Evolutionary conservation across 2,888 invertebrate genomes (phyloP), one percentile per base, ranked within the genome.

Genomic region (Ellobium chinense): DNA sequence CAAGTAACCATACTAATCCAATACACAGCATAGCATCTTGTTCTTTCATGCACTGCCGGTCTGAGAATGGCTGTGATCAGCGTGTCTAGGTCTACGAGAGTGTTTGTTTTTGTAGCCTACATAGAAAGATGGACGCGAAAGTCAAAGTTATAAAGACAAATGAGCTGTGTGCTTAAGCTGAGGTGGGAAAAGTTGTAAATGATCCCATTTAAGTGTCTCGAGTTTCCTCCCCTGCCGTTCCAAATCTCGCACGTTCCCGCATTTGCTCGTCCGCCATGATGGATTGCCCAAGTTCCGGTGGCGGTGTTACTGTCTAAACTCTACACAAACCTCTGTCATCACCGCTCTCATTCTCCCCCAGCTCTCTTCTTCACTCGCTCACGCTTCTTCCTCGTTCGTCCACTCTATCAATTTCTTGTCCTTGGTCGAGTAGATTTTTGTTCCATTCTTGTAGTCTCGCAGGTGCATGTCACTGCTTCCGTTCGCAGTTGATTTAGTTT

Each of bases 121-220:
- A 34, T 34, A 34, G 34, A 56, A 34, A 34, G 34, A 31, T 27
- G 34, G 63, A 34, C 5, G n/a, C 39, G 31, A 46, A 14, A 63
- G 74, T 31, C 31, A 31, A 1, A 63, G 62, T 54, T 62, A 63
- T 62, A 46, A 63, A 74, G 74, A 74, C 63, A 74, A 46, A 74
- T n/a, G 74, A 46, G 63, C 9, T 24, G 74, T 46, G 63, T 39
- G 74, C 31, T 31, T 18, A 31, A 74, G 37, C 9, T 46, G 31
- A 46, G 34, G 63, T 36, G 18, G 46, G 46, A 37, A 46, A 27
- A 63, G 29, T 18, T 31, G 63, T 63, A 39, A 74, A 14, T 63
- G 63, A 74, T 62, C 37, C n/a, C 46, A 70, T 70, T 70, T 70
- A 56, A 70, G 56, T 24, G 56, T 70, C 70, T 70, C 56, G 56